These are phyloP conservation scores for Meloidogyne chitwoodi DNA, from an alignment of 1,140 invertebrate species.

Conservation along the genomic window DNA sequence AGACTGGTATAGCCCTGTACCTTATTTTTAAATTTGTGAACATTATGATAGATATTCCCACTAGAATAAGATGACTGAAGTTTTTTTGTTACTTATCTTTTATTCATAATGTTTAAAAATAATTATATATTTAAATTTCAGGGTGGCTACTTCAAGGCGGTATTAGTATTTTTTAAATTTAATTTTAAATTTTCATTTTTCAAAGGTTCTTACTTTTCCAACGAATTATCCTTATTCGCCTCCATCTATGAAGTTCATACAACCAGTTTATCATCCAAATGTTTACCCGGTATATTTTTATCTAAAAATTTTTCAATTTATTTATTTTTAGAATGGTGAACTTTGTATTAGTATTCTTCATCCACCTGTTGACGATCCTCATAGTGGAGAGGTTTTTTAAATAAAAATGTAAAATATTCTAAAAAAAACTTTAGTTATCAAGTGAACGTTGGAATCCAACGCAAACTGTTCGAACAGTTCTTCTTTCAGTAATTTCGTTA, in stretches of 20 bases:
- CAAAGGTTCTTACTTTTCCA: conserved; percentile 44
- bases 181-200: neutral
- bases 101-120: no score
- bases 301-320: neutral
- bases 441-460: conserved; percentile 99
- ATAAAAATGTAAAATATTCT: neutral
- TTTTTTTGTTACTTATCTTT: no score
- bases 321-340: conserved; percentile 82
- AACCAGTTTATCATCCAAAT: conserved; percentile 99
- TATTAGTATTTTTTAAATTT: neutral
- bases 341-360: conserved; percentile 98
- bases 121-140: no score
- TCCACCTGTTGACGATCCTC: conserved; percentile 96
- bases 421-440: conserved; percentile 66
- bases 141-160: conserved; percentile 96
- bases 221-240: conserved; percentile 79
- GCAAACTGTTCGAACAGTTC: conserved; percentile 94
- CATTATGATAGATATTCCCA: no score
- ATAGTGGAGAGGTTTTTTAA: conserved; percentile 77
- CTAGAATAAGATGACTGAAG: no score
- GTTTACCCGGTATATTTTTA: conserved; percentile 83
- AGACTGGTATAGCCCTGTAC: no score
- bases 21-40: no score
- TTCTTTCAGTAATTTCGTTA: conserved; percentile 94
- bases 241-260: conserved; percentile 90